Conservation (phyloP, 2,113 vertebrate genomes). For the Hystrix brachyura region DNA sequence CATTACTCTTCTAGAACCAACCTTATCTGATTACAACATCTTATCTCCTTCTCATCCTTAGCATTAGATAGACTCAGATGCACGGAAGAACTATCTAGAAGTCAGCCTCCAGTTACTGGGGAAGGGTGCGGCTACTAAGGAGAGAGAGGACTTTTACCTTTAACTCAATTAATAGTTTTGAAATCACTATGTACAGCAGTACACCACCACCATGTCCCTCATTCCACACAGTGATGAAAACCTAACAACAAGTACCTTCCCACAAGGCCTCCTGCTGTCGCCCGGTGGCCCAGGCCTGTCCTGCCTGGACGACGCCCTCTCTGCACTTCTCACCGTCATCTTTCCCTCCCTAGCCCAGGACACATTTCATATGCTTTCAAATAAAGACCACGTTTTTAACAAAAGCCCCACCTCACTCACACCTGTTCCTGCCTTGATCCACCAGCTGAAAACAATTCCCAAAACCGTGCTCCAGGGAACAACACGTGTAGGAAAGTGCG, state of each 20-base stretch:
- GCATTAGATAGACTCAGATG: neutral
- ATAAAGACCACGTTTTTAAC: neutral
- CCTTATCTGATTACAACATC: neutral
- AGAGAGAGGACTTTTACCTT: conserved; percentile 46
- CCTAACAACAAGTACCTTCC: neutral
- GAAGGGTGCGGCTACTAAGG: neutral
- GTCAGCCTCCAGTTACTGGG: neutral
- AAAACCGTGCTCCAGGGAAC: neutral
- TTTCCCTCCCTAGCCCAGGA: neutral
- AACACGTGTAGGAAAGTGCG: neutral
- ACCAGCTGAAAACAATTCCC: neutral
- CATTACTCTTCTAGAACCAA: neutral
- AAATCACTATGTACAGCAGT: conserved; percentile 68
- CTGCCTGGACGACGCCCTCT: neutral
- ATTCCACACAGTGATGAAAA: conserved; percentile 61
- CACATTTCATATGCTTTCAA: neutral
- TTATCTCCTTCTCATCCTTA: neutral
- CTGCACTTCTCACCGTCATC: accelerated
- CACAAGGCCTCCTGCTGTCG: neutral
- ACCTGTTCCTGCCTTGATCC: neutral
- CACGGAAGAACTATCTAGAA: neutral
- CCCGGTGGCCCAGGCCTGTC: neutral
- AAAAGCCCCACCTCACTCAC: accelerated
- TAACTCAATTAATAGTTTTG: conserved; percentile 80
- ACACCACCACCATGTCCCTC: conserved; percentile 59